Conservation (phyloP, 2,113 vertebrate species). For the Clarias macrocephalus region DNA sequence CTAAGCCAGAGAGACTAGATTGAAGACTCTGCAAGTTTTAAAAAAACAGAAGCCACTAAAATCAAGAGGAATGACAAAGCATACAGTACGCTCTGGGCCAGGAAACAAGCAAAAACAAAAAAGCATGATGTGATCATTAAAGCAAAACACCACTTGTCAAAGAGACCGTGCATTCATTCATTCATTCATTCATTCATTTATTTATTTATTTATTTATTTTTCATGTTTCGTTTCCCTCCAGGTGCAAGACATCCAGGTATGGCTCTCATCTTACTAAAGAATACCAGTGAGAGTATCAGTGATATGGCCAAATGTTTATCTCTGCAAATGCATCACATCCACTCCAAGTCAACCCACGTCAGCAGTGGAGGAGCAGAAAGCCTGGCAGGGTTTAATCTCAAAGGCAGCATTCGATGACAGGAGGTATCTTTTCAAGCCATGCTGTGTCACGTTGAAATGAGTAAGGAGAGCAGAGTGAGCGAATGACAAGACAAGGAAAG, state of each 20-base stretch:
- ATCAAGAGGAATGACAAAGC: not conserved
- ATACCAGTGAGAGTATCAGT: constrained; percentile 15
- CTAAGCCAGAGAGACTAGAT: not conserved
- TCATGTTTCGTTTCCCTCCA: constrained; percentile 9
- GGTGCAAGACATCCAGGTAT: not conserved
- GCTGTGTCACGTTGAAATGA: not conserved
- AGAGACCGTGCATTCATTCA: not conserved
- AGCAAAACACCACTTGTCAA: constrained; percentile 2
- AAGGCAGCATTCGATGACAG: constrained; percentile 12
- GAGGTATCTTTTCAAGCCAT: constrained; percentile 22
- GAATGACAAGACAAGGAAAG: not conserved
- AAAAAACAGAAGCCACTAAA: not conserved
- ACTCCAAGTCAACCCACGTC: constrained; percentile 3
- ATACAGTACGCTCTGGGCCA: not conserved
- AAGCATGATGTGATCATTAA: not conserved
- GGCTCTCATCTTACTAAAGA: constrained; percentile 5
- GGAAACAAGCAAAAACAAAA: not conserved
- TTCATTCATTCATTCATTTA: too few relatives aligned
- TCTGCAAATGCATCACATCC: constrained; percentile 20
- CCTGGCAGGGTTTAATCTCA: constrained; percentile 30
- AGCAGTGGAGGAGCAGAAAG: constrained; percentile 21
- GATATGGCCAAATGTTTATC: constrained; percentile 32
- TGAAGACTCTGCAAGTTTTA: not conserved
- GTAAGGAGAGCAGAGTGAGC: not conserved
- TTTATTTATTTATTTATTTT: too few relatives aligned